Percentiles rank a stretch among this genome's conserved stretches.
Evolutionary conservation across 2,888 invertebrate genomes (phyloP).

Genomic region (Fabriciana adippe): DNA sequence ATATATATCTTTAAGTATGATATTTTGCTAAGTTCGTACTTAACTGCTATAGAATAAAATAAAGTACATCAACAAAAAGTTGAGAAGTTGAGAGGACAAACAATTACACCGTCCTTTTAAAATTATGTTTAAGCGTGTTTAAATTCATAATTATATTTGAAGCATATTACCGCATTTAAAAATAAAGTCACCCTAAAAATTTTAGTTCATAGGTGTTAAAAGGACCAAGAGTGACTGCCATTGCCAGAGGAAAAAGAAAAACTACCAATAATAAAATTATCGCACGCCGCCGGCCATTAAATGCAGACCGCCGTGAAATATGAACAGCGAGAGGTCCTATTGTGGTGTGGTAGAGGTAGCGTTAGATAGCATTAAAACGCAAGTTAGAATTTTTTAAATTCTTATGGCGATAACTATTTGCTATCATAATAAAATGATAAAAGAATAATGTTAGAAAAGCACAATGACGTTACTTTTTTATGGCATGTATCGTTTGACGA

Average conservation of each 20-base stretch:
- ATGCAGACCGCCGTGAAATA: conserved; percentile 78
- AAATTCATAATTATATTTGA: background rate
- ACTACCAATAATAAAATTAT: conserved; percentile 79
- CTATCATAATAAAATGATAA: background rate
- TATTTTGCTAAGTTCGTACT: too few relatives aligned
- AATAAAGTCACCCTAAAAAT: conserved; percentile 3
- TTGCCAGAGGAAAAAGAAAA: conserved; percentile 64
- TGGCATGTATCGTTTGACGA: too few relatives aligned
- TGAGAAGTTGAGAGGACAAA: too few relatives aligned
- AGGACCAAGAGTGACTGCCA: conserved; percentile 58
- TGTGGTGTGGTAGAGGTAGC: conserved; percentile 19
- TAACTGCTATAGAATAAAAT: too few relatives aligned
- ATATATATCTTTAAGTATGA: too few relatives aligned
- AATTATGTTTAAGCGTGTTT: too few relatives aligned
- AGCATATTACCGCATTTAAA: background rate
- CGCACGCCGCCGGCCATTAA: conserved; percentile 69
- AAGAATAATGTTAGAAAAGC: too few relatives aligned
- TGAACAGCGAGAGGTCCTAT: conserved; percentile 47
- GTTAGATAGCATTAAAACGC: background rate
- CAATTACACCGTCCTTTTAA: too few relatives aligned
- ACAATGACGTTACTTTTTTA: too few relatives aligned
- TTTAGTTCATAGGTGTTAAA: conserved; percentile 47
- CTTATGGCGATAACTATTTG: background rate
- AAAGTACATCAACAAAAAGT: too few relatives aligned
- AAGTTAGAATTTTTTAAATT: background rate